Conservation (phyloP, 2,113 vertebrate species). For the Anolis carolinensis region DNA sequence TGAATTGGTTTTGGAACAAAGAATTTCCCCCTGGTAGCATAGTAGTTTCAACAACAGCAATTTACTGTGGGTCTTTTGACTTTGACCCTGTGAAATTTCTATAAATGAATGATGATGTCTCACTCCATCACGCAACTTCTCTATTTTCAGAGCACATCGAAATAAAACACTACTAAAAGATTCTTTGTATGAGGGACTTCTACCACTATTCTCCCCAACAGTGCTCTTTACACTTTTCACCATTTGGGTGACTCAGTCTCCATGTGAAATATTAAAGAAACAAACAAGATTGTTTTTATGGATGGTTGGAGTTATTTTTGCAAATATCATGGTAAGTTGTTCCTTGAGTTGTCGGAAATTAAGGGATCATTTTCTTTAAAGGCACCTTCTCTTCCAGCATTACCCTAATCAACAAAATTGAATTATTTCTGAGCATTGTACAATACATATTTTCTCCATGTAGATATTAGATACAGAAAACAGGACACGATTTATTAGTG, state of each 20-base stretch:
- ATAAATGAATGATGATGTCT: background rate
- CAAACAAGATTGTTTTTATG: conserved; percentile 67
- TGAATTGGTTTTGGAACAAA: background rate
- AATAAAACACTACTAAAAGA: conserved; percentile 65
- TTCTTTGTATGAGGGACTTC: conserved; percentile 65
- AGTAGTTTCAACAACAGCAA: background rate
- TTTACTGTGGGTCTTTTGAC: background rate
- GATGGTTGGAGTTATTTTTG: conserved; percentile 67
- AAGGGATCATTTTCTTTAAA: background rate
- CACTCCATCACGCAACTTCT: conserved; percentile 33
- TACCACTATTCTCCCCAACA: conserved; percentile 65
- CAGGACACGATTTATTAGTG: background rate
- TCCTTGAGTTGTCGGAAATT: conserved; percentile 2
- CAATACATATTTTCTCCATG: background rate
- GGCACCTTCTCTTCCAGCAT: background rate
- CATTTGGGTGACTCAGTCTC: conserved; percentile 64
- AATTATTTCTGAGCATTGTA: background rate
- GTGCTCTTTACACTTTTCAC: conserved; percentile 64
- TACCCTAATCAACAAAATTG: background rate
- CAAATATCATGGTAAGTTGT: conserved; percentile 67
- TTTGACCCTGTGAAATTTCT: conserved; percentile 3
- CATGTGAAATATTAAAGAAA: conserved; percentile 56
- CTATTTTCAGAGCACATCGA: conserved; percentile 63
- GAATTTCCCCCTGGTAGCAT: background rate
- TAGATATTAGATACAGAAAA: background rate